Conservation (phyloP, 2,888 invertebrate genomes). For the Sepioteuthis lessoniana region DNA sequence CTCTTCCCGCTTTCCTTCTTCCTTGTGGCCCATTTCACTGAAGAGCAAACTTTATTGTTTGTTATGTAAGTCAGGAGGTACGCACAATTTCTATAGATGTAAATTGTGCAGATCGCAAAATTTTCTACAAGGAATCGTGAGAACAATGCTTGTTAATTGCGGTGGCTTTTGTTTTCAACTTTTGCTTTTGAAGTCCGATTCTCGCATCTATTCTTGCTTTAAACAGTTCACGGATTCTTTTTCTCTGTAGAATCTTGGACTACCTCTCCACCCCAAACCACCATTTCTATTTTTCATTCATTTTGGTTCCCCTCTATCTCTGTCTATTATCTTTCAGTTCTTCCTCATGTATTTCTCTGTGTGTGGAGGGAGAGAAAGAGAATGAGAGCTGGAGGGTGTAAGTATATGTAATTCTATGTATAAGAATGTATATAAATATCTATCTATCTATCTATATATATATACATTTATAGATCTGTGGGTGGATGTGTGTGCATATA, state of each 20-base stretch:
- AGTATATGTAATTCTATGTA: neutral
- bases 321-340: neutral
- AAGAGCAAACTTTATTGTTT: conserved; percentile 33
- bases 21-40: neutral
- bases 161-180: neutral
- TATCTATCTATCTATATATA: neutral
- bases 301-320: neutral
- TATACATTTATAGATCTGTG: neutral
- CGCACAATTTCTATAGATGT: conserved; percentile 33
- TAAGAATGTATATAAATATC: neutral
- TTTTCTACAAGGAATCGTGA: neutral
- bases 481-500: neutral
- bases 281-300: neutral
- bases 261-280: neutral
- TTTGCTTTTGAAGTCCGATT: neutral
- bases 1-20: neutral
- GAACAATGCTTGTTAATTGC: conserved; percentile 33
- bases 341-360: neutral
- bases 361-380: neutral
- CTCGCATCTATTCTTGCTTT: neutral
- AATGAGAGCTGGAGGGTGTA: neutral
- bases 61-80: conserved; percentile 23
- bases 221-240: neutral
- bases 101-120: neutral
- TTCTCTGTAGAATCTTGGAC: neutral